A percentile compares a stretch with the other conserved stretches of the same genome.
Evolutionary conservation across 2,113 vertebrate genomes (phyloP).

Genomic region (Dipodomys spectabilis): DNA sequence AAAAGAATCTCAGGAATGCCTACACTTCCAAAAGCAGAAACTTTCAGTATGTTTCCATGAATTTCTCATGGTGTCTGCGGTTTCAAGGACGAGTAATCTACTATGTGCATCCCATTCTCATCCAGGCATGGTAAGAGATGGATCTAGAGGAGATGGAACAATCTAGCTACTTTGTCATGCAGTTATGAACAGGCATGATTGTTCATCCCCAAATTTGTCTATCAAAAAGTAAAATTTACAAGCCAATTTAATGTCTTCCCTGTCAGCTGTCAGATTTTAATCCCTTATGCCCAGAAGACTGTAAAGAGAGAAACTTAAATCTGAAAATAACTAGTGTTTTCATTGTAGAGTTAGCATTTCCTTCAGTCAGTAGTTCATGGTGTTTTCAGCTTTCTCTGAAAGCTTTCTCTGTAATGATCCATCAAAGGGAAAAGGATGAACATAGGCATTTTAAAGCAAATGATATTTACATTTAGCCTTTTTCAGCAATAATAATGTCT

Average conservation of each 20-base stretch:
- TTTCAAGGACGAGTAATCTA: background rate
- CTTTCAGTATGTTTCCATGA: background rate
- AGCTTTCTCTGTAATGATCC: background rate
- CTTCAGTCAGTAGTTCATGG: background rate
- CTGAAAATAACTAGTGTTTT: slow-evolving; percentile 17
- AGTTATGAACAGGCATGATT: slow-evolving; percentile 22
- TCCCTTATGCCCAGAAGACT: too few species aligned
- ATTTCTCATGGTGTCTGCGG: background rate
- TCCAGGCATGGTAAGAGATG: background rate
- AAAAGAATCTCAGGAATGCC: background rate
- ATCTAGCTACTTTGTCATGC: background rate
- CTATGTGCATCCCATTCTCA: background rate
- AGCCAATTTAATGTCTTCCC: background rate
- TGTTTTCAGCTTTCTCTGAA: slow-evolving; percentile 37
- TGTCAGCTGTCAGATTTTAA: slow-evolving; percentile 40
- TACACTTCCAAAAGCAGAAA: background rate
- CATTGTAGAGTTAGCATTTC: background rate
- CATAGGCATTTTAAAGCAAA: background rate
- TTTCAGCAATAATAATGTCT: slow-evolving; percentile 21
- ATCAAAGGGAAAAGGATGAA: slow-evolving; percentile 18
- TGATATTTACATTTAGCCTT: background rate
- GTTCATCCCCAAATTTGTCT: background rate
- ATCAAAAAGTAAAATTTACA: slow-evolving; percentile 37
- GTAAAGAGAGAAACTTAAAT: background rate
- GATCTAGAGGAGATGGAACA: background rate